phyloP scores from a whole-genome alignment of 2,888 invertebrate genomes.

The Epicampocera succincta region DNA sequence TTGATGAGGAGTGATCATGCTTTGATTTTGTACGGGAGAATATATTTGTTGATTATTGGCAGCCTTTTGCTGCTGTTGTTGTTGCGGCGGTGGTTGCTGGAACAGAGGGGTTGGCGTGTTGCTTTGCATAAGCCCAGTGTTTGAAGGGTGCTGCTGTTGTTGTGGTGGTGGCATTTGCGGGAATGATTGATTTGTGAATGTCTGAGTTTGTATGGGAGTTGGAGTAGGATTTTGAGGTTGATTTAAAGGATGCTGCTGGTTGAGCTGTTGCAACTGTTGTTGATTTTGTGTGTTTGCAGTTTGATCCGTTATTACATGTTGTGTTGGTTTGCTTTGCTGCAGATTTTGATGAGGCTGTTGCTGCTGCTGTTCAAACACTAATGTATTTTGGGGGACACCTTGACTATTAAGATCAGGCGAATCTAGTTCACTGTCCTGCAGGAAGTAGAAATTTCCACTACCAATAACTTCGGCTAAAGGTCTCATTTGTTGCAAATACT shows the following conservation, averaged over 20 bases:
- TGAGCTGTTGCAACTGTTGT: conserved; percentile 58
- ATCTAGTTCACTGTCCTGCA: conserved; percentile 95
- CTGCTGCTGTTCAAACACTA: conserved; percentile 72
- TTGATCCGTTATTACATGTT: conserved; percentile 68
- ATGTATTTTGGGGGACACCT: conserved; percentile 60
- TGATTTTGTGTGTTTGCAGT: conserved; percentile 40
- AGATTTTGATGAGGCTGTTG: conserved; percentile 69
- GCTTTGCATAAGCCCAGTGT: conserved; percentile 57
- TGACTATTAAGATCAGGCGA: conserved; percentile 84
- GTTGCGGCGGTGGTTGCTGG: conserved; percentile 71
- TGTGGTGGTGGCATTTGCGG: conserved; percentile 79
- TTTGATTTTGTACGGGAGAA: conserved; percentile 71
- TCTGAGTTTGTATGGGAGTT: conserved; percentile 89
- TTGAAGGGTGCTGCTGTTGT: conserved; percentile 37
- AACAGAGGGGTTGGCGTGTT: conserved; percentile 71
- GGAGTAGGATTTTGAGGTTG: conserved; percentile 76
- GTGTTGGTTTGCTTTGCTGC: conserved; percentile 62
- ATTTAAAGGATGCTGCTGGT: conserved; percentile 58
- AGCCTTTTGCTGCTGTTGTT: conserved; percentile 69
- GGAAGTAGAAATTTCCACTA: conserved; percentile 89
- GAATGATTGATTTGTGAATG: conserved; percentile 92
- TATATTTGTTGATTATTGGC: conserved; percentile 74
- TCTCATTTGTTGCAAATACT: conserved; percentile 83
- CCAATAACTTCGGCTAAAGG: conserved; percentile 90
- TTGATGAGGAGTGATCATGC: conserved; percentile 38